phyloP scores from a whole-genome alignment of 2,113 vertebrate species.

The Athene cunicularia region DNA sequence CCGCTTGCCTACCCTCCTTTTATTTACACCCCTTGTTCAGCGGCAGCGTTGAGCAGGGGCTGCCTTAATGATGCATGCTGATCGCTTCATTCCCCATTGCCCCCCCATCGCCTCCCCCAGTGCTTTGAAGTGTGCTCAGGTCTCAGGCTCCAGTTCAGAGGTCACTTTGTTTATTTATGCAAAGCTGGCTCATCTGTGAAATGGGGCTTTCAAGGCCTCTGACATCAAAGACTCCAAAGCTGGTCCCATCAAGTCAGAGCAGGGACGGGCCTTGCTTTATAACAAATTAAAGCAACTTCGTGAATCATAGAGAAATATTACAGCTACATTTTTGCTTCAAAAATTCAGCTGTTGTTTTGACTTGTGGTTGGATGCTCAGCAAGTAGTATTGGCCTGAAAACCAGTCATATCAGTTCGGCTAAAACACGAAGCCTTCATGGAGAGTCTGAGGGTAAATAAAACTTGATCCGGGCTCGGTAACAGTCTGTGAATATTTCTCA shows the following conservation, averaged over 20 bases:
- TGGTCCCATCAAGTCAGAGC: conserved; percentile 61
- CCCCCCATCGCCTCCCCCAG: not conserved
- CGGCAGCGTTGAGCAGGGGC: not conserved
- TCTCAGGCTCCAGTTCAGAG: conserved; percentile 75
- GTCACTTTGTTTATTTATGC: conserved; percentile 80
- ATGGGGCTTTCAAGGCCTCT: conserved; percentile 70
- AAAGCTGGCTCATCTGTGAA: conserved; percentile 78
- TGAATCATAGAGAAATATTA: conserved; percentile 20
- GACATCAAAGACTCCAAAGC: conserved; percentile 74
- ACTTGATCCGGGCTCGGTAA: not conserved
- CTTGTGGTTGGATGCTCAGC: not conserved
- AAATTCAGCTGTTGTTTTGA: not conserved
- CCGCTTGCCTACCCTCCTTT: conserved; percentile 13
- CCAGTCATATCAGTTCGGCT: not conserved
- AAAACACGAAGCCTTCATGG: not conserved
- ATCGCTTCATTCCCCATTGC: conserved; percentile 62
- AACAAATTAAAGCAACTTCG: conserved; percentile 56
- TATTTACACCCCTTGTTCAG: conserved; percentile 49
- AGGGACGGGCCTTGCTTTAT: conserved; percentile 51
- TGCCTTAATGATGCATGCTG: conserved; percentile 70
- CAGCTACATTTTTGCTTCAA: not conserved
- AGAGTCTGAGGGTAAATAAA: conserved; percentile 25
- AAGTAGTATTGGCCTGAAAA: not conserved
- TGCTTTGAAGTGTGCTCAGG: conserved; percentile 77
- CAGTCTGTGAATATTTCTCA: conserved; percentile 17